Evolutionary conservation across 2,797 vertebrate genomes (phyloP), one percentile per base, ranked within the genome.

Genomic region (Sebastes nivosus): DNA sequence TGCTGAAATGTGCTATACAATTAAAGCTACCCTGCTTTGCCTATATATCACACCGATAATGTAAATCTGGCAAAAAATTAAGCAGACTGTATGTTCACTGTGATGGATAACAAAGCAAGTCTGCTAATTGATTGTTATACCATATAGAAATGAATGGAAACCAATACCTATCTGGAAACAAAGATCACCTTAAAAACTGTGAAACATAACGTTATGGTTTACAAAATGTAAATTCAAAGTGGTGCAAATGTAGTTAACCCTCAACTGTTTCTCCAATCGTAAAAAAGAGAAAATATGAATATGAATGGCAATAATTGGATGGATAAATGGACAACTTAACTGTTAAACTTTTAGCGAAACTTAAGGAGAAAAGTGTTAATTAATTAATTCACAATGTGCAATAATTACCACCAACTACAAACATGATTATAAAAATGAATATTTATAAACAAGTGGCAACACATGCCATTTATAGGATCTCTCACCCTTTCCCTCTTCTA

Each of bases 341-440:
- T 38, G 22, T 18, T 14, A 20, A 72, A 46, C 18, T 20, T 80
- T 67, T 25, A 24, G 2, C 60, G 58, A 72, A 29, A 10, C 61
- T 38, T 34, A 61, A 27, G 60, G 46, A n/a, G 4, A 58, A 60
- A 54, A 64, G 2, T 54, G 24, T 75, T 77, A 25, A 25, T 61
- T 81, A 36, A 36, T 36, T 1, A 36, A 36, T 36, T 36, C 9
- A 14, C 4, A 72, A 66, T 61, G 22, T 58, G 46, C 58, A 79
- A 34, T 69, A 55, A 81, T 70, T 80, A 67, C 68, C 55, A 67
- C 22, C 8, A 64, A 70, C 57, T 55, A 59, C 24, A 73, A 72
- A 72, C 72, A 61, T 38, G 34, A 81, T 79, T 60, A 79, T 27
- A 58, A 69, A 83, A 77, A 64, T 79, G 52, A 68, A 77, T 76